Conservation (phyloP, 2,113 vertebrate species). For the Symphodus melops region DNA sequence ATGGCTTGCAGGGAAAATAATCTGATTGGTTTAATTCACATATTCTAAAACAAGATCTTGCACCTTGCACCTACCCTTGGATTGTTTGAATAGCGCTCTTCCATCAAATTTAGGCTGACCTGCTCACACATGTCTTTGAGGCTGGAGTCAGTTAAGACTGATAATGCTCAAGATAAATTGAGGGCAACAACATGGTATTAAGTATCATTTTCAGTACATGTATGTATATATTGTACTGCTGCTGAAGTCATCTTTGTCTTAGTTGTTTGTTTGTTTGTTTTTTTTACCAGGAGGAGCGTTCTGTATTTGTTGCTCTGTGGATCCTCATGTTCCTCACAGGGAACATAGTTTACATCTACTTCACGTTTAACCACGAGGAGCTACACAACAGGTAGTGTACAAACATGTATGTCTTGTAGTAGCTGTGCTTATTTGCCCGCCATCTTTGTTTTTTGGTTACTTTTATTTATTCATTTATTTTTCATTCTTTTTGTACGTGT, state of each 20-base stretch:
- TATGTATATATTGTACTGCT: neutral
- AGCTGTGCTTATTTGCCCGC: conserved; percentile 16
- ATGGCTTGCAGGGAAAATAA: too few relatives aligned
- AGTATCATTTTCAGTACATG: too few relatives aligned
- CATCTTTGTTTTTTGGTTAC: conserved; percentile 27
- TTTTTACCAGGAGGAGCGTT: conserved; percentile 90
- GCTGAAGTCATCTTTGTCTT: neutral
- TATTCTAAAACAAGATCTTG: too few relatives aligned
- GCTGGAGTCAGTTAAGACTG: too few relatives aligned
- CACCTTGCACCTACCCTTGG: too few relatives aligned
- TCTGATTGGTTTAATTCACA: too few relatives aligned
- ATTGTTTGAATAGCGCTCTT: neutral
- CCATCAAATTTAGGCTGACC: neutral
- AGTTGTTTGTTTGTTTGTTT: neutral
- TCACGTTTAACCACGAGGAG: conserved; percentile 93
- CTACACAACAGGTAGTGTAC: conserved; percentile 91
- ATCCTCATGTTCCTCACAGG: conserved; percentile 91
- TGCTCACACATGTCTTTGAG: neutral
- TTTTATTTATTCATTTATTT: conserved; percentile 14
- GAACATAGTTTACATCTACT: conserved; percentile 93
- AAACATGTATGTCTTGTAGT: neutral
- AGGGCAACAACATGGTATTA: too few relatives aligned
- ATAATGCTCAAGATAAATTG: neutral
- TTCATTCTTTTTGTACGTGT: conserved; percentile 45
- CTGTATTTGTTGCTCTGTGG: conserved; percentile 91